Conservation (phyloP, 2,888 invertebrate species). For the Peribatodes rhomboidaria region DNA sequence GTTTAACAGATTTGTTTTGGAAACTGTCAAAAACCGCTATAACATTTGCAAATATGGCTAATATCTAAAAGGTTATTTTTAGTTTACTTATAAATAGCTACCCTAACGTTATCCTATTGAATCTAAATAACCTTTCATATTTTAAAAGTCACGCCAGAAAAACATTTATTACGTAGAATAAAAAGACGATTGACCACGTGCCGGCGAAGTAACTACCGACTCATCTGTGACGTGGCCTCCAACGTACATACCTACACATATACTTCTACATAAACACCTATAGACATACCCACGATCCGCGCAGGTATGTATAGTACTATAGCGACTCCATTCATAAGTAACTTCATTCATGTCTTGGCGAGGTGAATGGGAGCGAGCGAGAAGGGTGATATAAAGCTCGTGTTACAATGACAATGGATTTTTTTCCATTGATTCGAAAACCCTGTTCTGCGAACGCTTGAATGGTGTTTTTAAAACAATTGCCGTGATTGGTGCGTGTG, state of each 20-base stretch:
- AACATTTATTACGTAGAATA: slow-evolving; percentile 62
- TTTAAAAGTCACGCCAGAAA: slow-evolving; percentile 29
- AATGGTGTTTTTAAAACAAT: slow-evolving; percentile 77
- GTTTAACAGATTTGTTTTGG: too few species aligned
- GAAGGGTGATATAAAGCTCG: slow-evolving; percentile 75
- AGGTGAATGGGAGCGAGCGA: slow-evolving; percentile 83
- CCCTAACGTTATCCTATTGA: slow-evolving; percentile 5
- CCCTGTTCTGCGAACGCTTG: slow-evolving; percentile 75
- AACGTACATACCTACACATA: slow-evolving; percentile 59
- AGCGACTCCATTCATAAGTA: slow-evolving; percentile 86
- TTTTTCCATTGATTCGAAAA: slow-evolving; percentile 72
- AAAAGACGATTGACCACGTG: slow-evolving; percentile 73
- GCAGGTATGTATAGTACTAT: slow-evolving; percentile 81
- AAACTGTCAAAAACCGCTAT: too few species aligned
- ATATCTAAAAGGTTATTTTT: neutral
- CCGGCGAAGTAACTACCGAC: slow-evolving; percentile 47
- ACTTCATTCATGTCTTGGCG: slow-evolving; percentile 83
- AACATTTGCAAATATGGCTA: too few species aligned
- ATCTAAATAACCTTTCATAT: slow-evolving; percentile 24
- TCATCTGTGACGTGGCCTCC: slow-evolving; percentile 52
- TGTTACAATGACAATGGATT: slow-evolving; percentile 79
- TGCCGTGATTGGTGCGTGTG: slow-evolving; percentile 51
- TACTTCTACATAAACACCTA: slow-evolving; percentile 72
- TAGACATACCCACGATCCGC: slow-evolving; percentile 62
- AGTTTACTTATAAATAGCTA: neutral